phyloP scores from a whole-genome alignment of 1,140 invertebrate species.

The Myzus persicae region DNA sequence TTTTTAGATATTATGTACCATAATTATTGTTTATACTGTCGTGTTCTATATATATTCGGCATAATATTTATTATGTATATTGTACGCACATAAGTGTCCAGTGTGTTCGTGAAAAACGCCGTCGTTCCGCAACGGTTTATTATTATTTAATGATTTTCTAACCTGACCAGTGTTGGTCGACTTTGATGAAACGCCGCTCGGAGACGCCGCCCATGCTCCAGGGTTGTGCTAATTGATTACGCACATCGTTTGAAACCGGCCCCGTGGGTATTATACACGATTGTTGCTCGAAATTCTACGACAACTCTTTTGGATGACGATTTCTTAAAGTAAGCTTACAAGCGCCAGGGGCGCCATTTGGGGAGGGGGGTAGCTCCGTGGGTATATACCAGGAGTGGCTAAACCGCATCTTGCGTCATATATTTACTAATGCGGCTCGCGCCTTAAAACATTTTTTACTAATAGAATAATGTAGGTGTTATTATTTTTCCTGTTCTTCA shows the following conservation, averaged over 20 bases:
- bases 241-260: background rate
- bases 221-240: slow-evolving; percentile 2
- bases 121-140: background rate
- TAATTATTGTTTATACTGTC: too few species aligned
- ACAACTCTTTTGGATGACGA: background rate
- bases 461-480: too few species aligned
- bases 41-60: background rate
- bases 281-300: background rate
- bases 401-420: too few species aligned
- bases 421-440: too few species aligned
- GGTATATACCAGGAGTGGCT: too few species aligned
- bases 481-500: too few species aligned
- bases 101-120: background rate
- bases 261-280: background rate
- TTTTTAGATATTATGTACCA: too few species aligned
- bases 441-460: too few species aligned
- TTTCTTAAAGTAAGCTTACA: background rate
- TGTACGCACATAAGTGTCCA: background rate
- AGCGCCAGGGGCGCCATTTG: too few species aligned
- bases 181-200: background rate
- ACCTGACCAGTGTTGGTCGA: background rate
- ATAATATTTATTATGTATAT: background rate
- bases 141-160: background rate
- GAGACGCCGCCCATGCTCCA: slow-evolving; percentile 17
- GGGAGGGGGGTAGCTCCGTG: too few species aligned